These are phyloP conservation scores for Synergus gifuensis DNA, from an alignment of 2,888 invertebrate species.

Conservation along the genomic window DNA sequence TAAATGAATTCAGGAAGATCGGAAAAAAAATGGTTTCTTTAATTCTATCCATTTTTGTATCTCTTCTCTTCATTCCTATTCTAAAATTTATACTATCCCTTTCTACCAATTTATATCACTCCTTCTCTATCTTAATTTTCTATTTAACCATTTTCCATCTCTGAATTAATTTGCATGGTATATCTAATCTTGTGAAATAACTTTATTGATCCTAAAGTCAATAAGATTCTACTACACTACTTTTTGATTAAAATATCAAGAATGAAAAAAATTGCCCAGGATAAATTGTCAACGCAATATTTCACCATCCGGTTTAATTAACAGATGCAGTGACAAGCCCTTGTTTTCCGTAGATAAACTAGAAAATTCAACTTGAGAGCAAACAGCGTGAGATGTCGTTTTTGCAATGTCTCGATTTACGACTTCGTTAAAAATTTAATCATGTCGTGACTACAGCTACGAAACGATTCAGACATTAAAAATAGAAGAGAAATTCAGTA, in stretches of 20 bases:
- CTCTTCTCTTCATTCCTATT: no score
- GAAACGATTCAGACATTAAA: not conserved
- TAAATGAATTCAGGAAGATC: no score
- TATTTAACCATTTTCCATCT: not conserved
- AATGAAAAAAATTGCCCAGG: not conserved
- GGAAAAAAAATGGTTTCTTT: no score
- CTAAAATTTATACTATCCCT: no score
- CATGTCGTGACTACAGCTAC: not conserved
- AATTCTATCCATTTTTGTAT: no score
- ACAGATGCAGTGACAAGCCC: not conserved
- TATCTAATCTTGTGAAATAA: not conserved
- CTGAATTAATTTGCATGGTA: not conserved
- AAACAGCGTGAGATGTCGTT: not conserved
- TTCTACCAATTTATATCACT: not conserved
- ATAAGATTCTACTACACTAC: not conserved
- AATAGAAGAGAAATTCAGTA: not conserved
- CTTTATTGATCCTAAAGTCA: slow-evolving; percentile 7
- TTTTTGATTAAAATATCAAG: not conserved
- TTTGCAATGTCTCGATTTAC: not conserved
- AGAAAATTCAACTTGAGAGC: not conserved
- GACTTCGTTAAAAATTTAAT: not conserved
- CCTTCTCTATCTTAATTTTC: not conserved
- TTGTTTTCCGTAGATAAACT: slow-evolving; percentile 1
- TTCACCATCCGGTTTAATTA: not conserved
- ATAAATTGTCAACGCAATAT: not conserved